phyloP scores from a whole-genome alignment of 2,888 invertebrate species.

The Gastracanthus pulcherrimus region DNA sequence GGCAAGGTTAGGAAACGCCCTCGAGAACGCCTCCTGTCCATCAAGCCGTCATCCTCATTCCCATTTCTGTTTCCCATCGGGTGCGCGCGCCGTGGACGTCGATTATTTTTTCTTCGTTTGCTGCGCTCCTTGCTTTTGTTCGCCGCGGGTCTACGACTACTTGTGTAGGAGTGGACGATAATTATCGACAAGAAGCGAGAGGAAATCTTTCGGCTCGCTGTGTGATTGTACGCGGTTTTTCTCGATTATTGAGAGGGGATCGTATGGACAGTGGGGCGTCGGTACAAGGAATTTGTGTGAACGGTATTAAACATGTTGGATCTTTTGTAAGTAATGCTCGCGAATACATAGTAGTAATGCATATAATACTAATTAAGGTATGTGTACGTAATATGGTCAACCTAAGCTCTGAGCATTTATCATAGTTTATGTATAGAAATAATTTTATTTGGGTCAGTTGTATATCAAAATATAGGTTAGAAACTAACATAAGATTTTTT shows the following conservation, averaged over 20 bases:
- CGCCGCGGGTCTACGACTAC: background rate
- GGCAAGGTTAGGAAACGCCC: constrained; percentile 69
- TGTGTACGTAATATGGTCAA: too few relatives aligned
- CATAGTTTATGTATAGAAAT: too few relatives aligned
- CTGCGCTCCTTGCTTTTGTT: constrained; percentile 20
- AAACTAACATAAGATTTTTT: too few relatives aligned
- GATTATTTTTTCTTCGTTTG: constrained; percentile 57
- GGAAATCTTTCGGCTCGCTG: background rate
- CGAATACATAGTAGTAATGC: too few relatives aligned
- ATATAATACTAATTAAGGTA: too few relatives aligned
- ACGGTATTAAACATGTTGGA: too few relatives aligned
- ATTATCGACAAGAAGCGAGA: constrained; percentile 29
- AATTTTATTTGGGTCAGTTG: too few relatives aligned
- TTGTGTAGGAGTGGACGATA: background rate
- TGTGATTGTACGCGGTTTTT: background rate
- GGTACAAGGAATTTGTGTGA: too few relatives aligned
- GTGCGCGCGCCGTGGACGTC: constrained; percentile 52
- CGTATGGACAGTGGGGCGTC: background rate
- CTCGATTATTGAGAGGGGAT: background rate
- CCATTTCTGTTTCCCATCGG: constrained; percentile 65
- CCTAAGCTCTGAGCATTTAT: too few relatives aligned
- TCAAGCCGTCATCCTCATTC: constrained; percentile 69
- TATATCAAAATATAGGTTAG: too few relatives aligned
- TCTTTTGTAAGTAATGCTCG: too few relatives aligned
- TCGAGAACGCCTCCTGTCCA: constrained; percentile 74